Conservation (phyloP, 2,113 vertebrate genomes). For the Edolisoma coerulescens region DNA sequence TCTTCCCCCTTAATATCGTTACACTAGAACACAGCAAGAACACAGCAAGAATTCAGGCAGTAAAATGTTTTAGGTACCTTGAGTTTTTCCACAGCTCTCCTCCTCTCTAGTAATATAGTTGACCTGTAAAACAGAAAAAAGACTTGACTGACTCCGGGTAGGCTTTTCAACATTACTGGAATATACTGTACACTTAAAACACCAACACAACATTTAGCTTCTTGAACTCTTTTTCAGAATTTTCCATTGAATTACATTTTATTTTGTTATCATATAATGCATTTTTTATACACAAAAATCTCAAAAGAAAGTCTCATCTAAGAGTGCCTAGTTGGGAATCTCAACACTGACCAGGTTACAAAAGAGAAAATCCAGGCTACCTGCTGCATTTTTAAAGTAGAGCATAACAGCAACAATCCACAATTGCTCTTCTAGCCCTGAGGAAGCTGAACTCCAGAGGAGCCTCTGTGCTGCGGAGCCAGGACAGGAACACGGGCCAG, state of each 20-base stretch:
- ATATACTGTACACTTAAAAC: not conserved
- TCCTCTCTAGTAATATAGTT: not conserved
- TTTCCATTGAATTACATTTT: not conserved
- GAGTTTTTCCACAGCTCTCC: constrained; percentile 22
- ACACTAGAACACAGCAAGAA: not conserved
- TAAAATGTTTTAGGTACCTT: constrained; percentile 35
- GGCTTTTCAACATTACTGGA: not conserved
- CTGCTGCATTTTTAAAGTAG: not conserved
- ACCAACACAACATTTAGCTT: not conserved
- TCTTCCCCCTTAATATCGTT: not conserved
- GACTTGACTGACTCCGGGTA: not conserved
- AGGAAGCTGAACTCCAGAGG: not conserved
- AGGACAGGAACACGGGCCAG: accelerated
- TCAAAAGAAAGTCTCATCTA: not conserved
- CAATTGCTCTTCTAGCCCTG: not conserved
- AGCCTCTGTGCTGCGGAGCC: accelerated
- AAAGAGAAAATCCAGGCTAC: not conserved
- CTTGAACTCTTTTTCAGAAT: not conserved
- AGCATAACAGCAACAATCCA: not conserved
- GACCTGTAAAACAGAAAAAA: constrained; percentile 58
- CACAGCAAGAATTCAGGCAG: not conserved
- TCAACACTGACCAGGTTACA: not conserved
- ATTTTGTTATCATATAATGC: not conserved
- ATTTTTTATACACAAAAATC: not conserved
- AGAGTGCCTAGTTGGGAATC: not conserved